Percentiles rank a stretch among this genome's conserved stretches.
These are phyloP conservation scores for Pachydiplax longipennis DNA, from an alignment of 2,888 invertebrate genomes.

Conservation along the genomic window DNA sequence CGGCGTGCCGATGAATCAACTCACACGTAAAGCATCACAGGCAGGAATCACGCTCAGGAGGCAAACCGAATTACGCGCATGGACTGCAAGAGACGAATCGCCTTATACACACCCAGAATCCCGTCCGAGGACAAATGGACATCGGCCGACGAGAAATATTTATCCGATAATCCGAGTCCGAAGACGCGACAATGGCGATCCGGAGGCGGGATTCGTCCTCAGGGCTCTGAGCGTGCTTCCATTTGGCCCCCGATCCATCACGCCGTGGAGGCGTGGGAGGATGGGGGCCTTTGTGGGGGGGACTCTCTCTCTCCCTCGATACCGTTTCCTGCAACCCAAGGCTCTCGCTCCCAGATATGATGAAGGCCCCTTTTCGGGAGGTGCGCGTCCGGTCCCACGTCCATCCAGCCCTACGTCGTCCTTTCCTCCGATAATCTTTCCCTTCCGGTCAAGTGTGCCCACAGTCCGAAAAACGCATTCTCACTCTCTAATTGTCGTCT, in stretches of 20 bases:
- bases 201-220: background rate
- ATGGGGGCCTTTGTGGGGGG: background rate
- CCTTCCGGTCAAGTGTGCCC: slow-evolving; percentile 35
- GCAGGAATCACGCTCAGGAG: background rate
- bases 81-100: background rate
- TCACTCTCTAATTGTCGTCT: background rate
- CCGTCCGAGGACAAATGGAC: background rate
- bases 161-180: background rate
- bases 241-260: background rate
- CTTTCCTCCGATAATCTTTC: slow-evolving; percentile 9
- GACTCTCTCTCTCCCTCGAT: background rate
- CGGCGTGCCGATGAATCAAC: background rate
- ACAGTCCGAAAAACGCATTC: slow-evolving; percentile 19
- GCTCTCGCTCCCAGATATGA: slow-evolving; percentile 7
- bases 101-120: background rate
- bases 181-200: background rate
- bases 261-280: background rate
- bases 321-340: slow-evolving; percentile 33
- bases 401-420: background rate
- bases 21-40: background rate
- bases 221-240: background rate
- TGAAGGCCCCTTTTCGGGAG: background rate
- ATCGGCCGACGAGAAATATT: background rate
- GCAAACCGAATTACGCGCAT: background rate
- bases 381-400: slow-evolving; percentile 42